A percentile compares a stretch with the other conserved stretches of the same genome.
Conservation (phyloP, 2,797 vertebrate species). For the Enteromius treurensis region DNA sequence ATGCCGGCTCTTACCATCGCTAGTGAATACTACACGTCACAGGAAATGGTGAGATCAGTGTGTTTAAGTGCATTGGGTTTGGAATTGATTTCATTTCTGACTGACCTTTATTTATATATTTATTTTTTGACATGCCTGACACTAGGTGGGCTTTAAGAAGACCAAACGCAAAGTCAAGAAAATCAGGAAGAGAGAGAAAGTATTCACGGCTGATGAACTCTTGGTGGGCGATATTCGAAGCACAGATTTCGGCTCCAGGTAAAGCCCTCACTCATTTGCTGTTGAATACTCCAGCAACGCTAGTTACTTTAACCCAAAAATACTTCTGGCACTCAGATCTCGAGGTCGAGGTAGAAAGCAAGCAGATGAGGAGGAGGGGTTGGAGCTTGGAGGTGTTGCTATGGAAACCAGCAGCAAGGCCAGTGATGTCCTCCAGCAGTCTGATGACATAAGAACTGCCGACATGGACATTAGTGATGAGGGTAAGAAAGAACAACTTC, state of each 20-base stretch:
- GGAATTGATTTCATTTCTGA: background rate
- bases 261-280: background rate
- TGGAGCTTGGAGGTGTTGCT: constrained; percentile 44
- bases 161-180: constrained; percentile 87
- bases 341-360: constrained; percentile 69
- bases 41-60: constrained; percentile 84
- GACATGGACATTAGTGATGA: constrained; percentile 93
- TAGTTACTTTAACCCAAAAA: background rate
- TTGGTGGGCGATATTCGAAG: constrained; percentile 73
- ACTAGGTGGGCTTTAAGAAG: constrained; percentile 85
- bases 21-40: constrained; percentile 86
- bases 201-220: constrained; percentile 65
- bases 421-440: constrained; percentile 62
- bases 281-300: background rate
- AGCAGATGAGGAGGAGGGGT: constrained; percentile 45
- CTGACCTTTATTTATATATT: background rate
- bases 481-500: constrained; percentile 58
- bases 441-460: constrained; percentile 84
- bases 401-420: background rate
- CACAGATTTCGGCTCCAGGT: constrained; percentile 88
- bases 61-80: background rate
- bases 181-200: constrained; percentile 87
- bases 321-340: constrained; percentile 58
- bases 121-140: background rate
- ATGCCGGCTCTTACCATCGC: constrained; percentile 78